phyloP scores from a whole-genome alignment of 2,888 invertebrate genomes.

The Andrena minutula region DNA sequence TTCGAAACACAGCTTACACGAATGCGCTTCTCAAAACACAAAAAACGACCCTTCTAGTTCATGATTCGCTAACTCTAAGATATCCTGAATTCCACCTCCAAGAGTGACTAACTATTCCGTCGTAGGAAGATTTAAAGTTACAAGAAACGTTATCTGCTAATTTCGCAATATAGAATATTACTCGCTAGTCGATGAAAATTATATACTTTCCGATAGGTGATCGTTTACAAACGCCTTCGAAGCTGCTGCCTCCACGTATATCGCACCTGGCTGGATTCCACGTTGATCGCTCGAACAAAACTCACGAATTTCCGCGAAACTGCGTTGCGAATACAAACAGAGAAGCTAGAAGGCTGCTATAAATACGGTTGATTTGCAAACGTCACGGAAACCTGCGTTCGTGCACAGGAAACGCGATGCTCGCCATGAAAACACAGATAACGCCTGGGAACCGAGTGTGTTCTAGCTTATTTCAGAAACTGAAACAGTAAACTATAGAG shows the following conservation, averaged over 20 bases:
- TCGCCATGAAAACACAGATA: constrained; percentile 46
- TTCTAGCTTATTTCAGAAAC: constrained; percentile 8
- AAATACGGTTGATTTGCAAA: constrained; percentile 60
- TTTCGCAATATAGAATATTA: no score
- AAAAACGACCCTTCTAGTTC: no score
- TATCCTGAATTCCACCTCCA: no score
- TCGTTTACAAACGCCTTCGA: no score
- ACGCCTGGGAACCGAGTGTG: constrained; percentile 12
- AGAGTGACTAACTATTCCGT: no score
- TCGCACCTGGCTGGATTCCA: constrained; percentile 10
- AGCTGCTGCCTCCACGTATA: neutral
- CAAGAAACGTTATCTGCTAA: no score
- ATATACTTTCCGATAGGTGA: no score
- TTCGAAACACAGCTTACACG: neutral
- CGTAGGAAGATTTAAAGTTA: no score
- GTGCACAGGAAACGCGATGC: constrained; percentile 42
- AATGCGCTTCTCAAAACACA: neutral
- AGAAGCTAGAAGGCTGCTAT: constrained; percentile 51
- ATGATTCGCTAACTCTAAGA: no score
- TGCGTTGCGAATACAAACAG: constrained; percentile 29
- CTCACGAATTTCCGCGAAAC: constrained; percentile 30
- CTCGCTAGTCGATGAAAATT: no score
- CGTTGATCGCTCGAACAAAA: neutral
- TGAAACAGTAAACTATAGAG: neutral
- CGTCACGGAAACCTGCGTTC: constrained; percentile 48